Evolutionary conservation across 2,797 vertebrate genomes (phyloP), one percentile per base, ranked within the genome.

Genomic region (Amphiprion clarkii): DNA sequence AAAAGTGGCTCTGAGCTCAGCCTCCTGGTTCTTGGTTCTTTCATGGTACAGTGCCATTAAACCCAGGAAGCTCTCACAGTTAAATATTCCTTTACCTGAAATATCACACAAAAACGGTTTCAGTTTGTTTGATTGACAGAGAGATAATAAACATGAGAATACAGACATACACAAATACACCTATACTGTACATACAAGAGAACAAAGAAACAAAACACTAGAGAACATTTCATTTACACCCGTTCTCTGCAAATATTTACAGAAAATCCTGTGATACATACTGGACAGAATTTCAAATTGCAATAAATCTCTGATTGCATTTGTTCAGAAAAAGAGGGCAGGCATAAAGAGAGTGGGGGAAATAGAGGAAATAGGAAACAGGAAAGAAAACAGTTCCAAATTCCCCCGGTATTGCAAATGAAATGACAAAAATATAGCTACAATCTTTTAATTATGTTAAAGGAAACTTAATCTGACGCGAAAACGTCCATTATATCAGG

Each of bases 11-110:
- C 91, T 68, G 29, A 95, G 91, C 69, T 93, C 87, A 1, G 90
- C 67, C 16, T 96, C 93, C 72, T 94, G 93, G 74, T 93, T 94
- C 83, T 93, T 93, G 13, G 88, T 58, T 87, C 93, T 90, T 79
- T 95, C 84, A 0, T 88, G 89, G 74, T 93, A 90, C 42, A 93
- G 70, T 2, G 76, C 88, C 93, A 93, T 93, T 39, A 93, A 79
- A 9, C 84, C 85, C 81, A 93, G 76, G 82, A 95, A 95, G 25
- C 89, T 82, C 6, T 90, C 78, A 0, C 87, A 93, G 72, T 92
- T 91, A 81, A 95, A 95, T 36, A 87, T 63, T 3, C 90, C 88
- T 89, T 91, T 94, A 29, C 90, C 93, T 94, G 78, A 62, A 71
- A 83, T 54, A 14, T 61, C 16, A 60, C 19, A 85, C 49, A 69